These are phyloP conservation scores for Oriolus oriolus DNA, from an alignment of 2,113 vertebrate species.

Conservation along the genomic window DNA sequence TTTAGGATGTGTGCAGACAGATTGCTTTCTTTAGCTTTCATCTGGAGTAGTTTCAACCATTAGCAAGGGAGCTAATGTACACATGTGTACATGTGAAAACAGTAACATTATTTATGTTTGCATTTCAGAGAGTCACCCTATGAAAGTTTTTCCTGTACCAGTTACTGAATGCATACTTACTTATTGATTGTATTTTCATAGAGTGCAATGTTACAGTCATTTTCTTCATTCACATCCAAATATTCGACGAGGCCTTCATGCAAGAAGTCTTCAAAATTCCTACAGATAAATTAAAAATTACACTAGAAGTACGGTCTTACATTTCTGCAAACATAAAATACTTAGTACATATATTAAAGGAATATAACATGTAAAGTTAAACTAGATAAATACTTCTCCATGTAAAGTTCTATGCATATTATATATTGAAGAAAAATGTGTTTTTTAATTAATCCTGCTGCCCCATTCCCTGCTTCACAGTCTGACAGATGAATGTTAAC, in stretches of 20 bases:
- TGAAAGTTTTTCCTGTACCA: not conserved
- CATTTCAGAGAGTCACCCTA: not conserved
- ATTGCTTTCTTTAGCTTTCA: not conserved
- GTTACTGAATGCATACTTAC: constrained; percentile 72
- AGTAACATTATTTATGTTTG: not conserved
- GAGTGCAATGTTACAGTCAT: constrained; percentile 93
- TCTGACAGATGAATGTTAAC: not conserved
- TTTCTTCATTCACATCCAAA: constrained; percentile 98
- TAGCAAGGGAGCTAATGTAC: not conserved
- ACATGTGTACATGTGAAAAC: not conserved
- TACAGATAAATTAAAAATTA: constrained; percentile 48
- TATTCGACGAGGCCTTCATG: constrained; percentile 97
- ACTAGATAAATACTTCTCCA: not conserved
- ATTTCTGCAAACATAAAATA: not conserved
- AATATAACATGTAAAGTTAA: not conserved
- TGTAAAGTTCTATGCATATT: not conserved
- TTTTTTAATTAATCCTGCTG: not conserved
- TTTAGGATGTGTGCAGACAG: not conserved
- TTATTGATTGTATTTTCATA: constrained; percentile 92
- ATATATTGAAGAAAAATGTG: not conserved
- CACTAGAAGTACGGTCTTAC: not conserved
- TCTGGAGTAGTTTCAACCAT: not conserved
- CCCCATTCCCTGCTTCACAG: not conserved
- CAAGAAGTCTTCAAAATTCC: constrained; percentile 97
- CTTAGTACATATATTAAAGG: not conserved